These are phyloP conservation scores for Stenotaenia linearis DNA, from an alignment of 2,888 invertebrate genomes.

Conservation along the genomic window DNA sequence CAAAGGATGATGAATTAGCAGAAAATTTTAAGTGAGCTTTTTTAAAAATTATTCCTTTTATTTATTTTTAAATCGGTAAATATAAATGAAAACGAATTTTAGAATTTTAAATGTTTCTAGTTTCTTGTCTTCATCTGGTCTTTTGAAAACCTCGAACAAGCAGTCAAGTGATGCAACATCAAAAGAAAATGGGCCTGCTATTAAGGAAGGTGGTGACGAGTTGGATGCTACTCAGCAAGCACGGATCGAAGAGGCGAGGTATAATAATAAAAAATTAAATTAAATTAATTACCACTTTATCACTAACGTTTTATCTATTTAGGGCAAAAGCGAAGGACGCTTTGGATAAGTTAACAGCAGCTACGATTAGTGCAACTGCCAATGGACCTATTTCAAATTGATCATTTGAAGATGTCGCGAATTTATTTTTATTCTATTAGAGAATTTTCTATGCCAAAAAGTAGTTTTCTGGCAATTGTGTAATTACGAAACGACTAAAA, in stretches of 20 bases:
- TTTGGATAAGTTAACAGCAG: neutral
- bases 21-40: slow-evolving; percentile 30
- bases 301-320: neutral
- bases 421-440: neutral
- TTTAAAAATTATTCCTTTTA: neutral
- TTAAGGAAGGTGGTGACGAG: neutral
- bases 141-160: neutral
- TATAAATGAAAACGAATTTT: neutral
- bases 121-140: neutral
- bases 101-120: neutral
- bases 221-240: neutral
- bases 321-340: neutral
- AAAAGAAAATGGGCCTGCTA: neutral
- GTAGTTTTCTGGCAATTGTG: neutral
- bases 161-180: neutral
- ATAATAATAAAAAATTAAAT: no score
- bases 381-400: neutral
- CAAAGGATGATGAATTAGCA: slow-evolving; percentile 27
- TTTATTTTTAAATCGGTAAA: neutral
- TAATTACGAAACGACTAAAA: neutral
- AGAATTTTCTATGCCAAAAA: neutral
- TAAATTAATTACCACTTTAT: no score
- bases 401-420: neutral
- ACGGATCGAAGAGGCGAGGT: neutral
- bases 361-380: neutral